Evolutionary conservation across 1,140 invertebrate genomes (phyloP).

Genomic region (Lethrus apterus): DNA sequence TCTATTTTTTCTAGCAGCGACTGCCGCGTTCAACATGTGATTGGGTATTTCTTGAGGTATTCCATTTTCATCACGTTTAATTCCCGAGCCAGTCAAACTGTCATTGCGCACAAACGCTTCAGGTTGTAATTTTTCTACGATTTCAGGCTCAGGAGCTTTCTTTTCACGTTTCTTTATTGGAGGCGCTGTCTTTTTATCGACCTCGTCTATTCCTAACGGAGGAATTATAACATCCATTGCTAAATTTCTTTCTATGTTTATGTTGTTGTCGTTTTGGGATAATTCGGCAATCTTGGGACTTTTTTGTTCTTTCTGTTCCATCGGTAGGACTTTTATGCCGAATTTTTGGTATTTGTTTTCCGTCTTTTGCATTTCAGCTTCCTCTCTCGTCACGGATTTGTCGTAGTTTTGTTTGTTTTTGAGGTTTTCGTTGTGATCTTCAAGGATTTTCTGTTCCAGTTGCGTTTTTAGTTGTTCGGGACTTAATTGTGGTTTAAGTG

Average conservation of each 20-base stretch:
- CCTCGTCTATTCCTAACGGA: conserved; percentile 47
- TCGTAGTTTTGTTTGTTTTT: conserved; percentile 33
- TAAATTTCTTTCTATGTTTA: conserved; percentile 39
- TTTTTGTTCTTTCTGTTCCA: conserved; percentile 44
- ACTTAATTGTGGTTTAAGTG: conserved; percentile 13
- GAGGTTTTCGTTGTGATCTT: conserved; percentile 29
- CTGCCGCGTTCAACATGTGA: conserved; percentile 62
- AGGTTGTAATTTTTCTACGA: background rate
- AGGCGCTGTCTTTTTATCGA: conserved; percentile 37
- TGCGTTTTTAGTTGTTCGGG: conserved; percentile 40
- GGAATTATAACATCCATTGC: conserved; percentile 37
- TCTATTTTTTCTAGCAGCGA: conserved; percentile 58
- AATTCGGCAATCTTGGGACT: conserved; percentile 35
- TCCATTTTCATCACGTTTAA: conserved; percentile 50
- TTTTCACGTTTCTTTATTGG: conserved; percentile 32
- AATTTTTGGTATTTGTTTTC: conserved; percentile 55
- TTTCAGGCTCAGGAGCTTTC: conserved; percentile 23
- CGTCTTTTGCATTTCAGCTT: conserved; percentile 44
- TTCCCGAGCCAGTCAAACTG: conserved; percentile 45
- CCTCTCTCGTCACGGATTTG: conserved; percentile 43
- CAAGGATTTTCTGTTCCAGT: conserved; percentile 40
- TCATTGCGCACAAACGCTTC: conserved; percentile 19
- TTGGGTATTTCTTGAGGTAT: conserved; percentile 58
- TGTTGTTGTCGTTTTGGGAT: conserved; percentile 37
- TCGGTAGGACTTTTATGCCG: conserved; percentile 58